These are phyloP conservation scores for Diaphora mendica DNA, from an alignment of 2,888 invertebrate species.

Conservation along the genomic window DNA sequence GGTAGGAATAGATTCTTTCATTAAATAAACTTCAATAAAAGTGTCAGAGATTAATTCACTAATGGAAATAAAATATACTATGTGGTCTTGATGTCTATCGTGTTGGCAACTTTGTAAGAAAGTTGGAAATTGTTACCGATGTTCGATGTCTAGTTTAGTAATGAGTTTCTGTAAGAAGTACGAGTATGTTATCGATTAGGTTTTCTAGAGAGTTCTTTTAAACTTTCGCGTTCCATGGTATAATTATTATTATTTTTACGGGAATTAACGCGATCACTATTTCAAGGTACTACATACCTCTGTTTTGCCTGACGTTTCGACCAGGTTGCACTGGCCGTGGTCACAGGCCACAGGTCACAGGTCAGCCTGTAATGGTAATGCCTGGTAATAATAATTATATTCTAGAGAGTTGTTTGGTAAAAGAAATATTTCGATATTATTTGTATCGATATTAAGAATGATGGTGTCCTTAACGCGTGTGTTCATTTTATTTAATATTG, in stretches of 20 bases:
- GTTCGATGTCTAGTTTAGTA: not conserved
- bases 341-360: no score
- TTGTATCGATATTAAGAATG: no score
- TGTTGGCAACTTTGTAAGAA: not conserved
- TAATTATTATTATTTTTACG: no score
- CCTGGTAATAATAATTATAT: no score
- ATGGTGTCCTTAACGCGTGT: not conserved
- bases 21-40: slow-evolving; percentile 19
- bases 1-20: slow-evolving; percentile 27
- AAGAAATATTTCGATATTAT: not conserved
- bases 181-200: slow-evolving; percentile 1
- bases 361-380: no score
- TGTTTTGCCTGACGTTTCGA: no score
- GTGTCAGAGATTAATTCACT: not conserved
- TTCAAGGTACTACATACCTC: no score
- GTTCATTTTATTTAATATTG: not conserved
- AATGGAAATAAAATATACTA: slow-evolving; percentile 13
- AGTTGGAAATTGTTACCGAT: not conserved
- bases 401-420: no score
- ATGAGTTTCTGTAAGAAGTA: not conserved
- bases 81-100: not conserved
- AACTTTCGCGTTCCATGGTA: no score
- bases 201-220: not conserved
- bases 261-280: no score
- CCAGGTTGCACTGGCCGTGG: no score